A percentile compares a stretch with the other conserved stretches of the same genome.
Conservation (phyloP, 2,797 vertebrate species). For the Sternarchorhynchus goeldii region DNA sequence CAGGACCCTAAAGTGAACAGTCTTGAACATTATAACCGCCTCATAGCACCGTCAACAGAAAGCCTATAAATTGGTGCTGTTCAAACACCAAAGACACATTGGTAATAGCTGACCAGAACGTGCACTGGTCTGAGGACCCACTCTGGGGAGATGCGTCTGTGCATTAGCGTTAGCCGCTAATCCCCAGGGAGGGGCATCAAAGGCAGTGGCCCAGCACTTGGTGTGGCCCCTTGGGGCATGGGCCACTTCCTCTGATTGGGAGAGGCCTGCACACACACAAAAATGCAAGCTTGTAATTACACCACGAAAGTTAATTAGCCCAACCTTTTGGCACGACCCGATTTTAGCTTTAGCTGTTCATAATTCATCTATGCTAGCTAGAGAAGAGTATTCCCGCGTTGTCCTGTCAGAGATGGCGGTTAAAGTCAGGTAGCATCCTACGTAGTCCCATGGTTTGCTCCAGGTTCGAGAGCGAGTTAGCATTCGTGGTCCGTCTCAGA, state of each 20-base stretch:
- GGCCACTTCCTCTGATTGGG: conserved; percentile 62
- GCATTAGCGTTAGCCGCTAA: conserved; percentile 34
- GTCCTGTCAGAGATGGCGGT: not conserved
- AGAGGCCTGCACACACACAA: conserved; percentile 59
- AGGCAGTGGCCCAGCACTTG: conserved; percentile 52
- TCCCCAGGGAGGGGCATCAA: conserved; percentile 63
- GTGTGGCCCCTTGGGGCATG: conserved; percentile 50
- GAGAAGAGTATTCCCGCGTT: not conserved
- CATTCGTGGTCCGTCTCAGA: too few species aligned
- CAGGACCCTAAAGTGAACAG: not conserved
- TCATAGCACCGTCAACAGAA: not conserved
- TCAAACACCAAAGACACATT: not conserved
- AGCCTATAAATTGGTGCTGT: not conserved
- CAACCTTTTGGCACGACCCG: conserved; percentile 38
- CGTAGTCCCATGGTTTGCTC: too few species aligned
- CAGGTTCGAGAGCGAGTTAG: too few species aligned
- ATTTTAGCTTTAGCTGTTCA: conserved; percentile 47
- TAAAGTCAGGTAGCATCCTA: too few species aligned
- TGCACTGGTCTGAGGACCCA: not conserved
- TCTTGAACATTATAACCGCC: not conserved
- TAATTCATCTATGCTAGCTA: not conserved
- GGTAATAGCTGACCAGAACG: conserved; percentile 1
- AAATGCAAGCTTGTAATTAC: conserved; percentile 65
- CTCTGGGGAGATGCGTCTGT: not conserved
- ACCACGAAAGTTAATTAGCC: conserved; percentile 68